Evolutionary conservation across 2,888 invertebrate genomes (phyloP).

Genomic region (Eledona agricola): DNA sequence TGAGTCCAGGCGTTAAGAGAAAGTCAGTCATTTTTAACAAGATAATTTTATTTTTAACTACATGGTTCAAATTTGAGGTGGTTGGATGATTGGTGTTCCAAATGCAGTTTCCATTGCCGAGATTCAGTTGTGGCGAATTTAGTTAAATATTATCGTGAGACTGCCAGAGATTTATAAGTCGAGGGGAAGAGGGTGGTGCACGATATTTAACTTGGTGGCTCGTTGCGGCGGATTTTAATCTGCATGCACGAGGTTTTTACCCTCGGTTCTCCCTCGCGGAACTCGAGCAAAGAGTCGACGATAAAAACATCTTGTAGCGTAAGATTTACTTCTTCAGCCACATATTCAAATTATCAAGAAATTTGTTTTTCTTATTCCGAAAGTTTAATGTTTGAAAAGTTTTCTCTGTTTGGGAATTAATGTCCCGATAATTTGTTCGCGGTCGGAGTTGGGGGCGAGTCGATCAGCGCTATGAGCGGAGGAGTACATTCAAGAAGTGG

Average conservation of each 20-base stretch:
- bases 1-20: too few relatives aligned
- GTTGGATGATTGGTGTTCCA: too few relatives aligned
- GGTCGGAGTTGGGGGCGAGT: constrained; percentile 15
- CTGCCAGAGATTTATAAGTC: constrained; percentile 62
- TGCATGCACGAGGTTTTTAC: constrained; percentile 63
- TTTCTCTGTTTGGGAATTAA: constrained; percentile 47
- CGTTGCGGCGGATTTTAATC: constrained; percentile 63
- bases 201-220: constrained; percentile 62
- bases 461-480: constrained; percentile 15
- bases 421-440: constrained; percentile 38
- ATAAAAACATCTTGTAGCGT: constrained; percentile 65
- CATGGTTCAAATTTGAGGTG: too few relatives aligned
- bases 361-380: constrained; percentile 64
- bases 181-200: constrained; percentile 52
- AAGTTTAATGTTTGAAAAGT: constrained; percentile 57
- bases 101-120: too few relatives aligned
- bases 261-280: constrained; percentile 57
- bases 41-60: too few relatives aligned
- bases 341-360: constrained; percentile 66
- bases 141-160: constrained; percentile 63
- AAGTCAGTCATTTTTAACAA: too few relatives aligned
- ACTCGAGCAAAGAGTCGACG: constrained; percentile 59
- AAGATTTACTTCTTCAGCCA: constrained; percentile 64
- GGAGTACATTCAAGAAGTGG: too few relatives aligned
- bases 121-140: constrained; percentile 61